Evolutionary conservation across 2,113 vertebrate species (phyloP).

Genomic region (Ammodramus savannarum): DNA sequence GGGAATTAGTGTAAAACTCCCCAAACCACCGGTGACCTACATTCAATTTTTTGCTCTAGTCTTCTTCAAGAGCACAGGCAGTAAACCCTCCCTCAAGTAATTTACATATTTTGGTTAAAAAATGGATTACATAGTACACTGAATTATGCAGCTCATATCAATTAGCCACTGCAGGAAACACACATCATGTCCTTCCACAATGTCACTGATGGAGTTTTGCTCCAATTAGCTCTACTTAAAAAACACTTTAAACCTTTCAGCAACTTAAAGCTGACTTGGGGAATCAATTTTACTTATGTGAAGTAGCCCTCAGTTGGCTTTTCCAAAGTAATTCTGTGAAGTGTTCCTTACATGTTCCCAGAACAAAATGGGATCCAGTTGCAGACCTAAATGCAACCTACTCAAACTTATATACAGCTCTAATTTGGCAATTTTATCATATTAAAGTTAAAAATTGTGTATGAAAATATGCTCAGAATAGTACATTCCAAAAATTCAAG

Average conservation of each 20-base stretch:
- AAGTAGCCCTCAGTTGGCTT: not conserved
- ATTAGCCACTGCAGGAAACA: not conserved
- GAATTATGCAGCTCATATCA: not conserved
- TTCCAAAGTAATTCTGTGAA: not conserved
- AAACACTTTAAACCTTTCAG: not conserved
- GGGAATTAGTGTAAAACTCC: not conserved
- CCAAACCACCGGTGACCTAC: not conserved
- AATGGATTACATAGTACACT: not conserved
- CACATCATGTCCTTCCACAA: not conserved
- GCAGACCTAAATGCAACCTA: not conserved
- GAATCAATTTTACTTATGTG: not conserved
- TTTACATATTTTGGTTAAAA: not conserved
- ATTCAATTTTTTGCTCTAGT: not conserved
- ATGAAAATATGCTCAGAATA: not conserved
- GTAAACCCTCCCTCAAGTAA: not conserved
- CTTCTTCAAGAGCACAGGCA: not conserved
- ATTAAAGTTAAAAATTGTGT: not conserved
- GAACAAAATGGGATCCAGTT: not conserved
- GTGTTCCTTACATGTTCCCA: not conserved
- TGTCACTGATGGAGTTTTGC: not conserved
- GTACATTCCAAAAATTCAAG: not conserved
- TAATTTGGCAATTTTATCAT: not conserved
- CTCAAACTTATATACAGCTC: not conserved
- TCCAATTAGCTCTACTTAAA: not conserved
- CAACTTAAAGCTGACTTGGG: not conserved